Conservation (phyloP, 2,113 vertebrate species). For the Sceloporus tristichus region DNA sequence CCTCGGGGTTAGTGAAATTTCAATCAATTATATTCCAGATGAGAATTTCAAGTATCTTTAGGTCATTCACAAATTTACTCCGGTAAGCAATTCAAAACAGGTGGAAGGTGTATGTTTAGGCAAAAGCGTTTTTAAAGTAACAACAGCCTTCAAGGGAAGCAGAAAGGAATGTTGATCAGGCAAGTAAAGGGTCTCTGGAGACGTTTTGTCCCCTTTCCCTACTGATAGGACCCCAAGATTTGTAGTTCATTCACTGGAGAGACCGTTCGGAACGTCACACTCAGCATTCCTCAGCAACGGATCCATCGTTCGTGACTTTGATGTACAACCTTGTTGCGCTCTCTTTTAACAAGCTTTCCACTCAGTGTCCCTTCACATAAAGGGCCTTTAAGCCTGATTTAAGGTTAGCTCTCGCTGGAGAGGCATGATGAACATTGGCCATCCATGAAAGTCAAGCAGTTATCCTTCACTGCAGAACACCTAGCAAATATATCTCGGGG, state of each 20-base stretch:
- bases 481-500: not conserved
- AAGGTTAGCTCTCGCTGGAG: accelerated
- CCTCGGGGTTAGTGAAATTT: too few relatives aligned
- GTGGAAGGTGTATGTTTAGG: not conserved
- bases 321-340: conserved; percentile 17
- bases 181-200: not conserved
- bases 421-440: not conserved
- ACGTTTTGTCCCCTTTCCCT: not conserved
- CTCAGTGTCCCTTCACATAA: conserved; percentile 8
- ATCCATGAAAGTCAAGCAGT: not conserved
- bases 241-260: not conserved
- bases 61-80: not conserved
- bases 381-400: conserved; percentile 9
- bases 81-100: not conserved
- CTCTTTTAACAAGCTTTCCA: conserved; percentile 19
- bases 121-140: not conserved
- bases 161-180: not conserved
- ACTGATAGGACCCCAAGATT: not conserved
- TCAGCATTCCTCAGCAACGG: conserved; percentile 45
- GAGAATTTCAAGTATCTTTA: not conserved
- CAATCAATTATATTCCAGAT: not conserved
- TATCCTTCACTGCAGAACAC: not conserved
- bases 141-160: not conserved
- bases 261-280: not conserved
- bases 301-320: not conserved